phyloP scores from a whole-genome alignment of 2,888 invertebrate genomes.

The Melangyna quadrimaculata region DNA sequence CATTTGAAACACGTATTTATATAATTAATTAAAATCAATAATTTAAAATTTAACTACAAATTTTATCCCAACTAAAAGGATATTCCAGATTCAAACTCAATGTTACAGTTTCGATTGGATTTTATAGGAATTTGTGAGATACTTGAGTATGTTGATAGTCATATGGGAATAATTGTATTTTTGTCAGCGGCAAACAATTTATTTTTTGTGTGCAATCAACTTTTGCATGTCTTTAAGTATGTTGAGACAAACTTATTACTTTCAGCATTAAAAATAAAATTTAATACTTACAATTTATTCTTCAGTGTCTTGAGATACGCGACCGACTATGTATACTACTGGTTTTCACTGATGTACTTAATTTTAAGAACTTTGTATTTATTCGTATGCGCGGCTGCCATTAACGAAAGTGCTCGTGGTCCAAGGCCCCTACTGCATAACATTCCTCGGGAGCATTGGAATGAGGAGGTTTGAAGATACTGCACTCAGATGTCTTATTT shows the following conservation, averaged over 20 bases:
- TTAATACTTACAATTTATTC: not conserved
- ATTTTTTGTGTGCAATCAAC: slow-evolving; percentile 51
- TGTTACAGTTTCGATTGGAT: slow-evolving; percentile 57
- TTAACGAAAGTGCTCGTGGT: slow-evolving; percentile 49
- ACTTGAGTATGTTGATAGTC: slow-evolving; percentile 44
- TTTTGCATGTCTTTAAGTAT: slow-evolving; percentile 47
- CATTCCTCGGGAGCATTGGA: slow-evolving; percentile 49
- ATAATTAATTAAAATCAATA: not conserved
- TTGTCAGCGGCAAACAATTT: slow-evolving; percentile 60
- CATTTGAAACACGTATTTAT: slow-evolving; percentile 40
- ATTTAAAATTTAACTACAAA: not conserved
- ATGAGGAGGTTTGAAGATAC: slow-evolving; percentile 36
- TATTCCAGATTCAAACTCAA: slow-evolving; percentile 12
- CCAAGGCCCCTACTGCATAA: slow-evolving; percentile 42
- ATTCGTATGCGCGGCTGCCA: slow-evolving; percentile 42
- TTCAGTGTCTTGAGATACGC: slow-evolving; percentile 38
- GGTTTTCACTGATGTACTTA: slow-evolving; percentile 56
- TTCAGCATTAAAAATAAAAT: not conserved
- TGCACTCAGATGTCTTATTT: no score
- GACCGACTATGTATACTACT: slow-evolving; percentile 53
- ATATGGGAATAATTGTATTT: slow-evolving; percentile 56
- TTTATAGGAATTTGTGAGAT: slow-evolving; percentile 57
- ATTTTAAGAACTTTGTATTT: slow-evolving; percentile 46
- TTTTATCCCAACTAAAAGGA: not conserved
- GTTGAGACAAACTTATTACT: not conserved